Conservation (phyloP, 2,797 vertebrate genomes). For the Craterocephalus amniculus region DNA sequence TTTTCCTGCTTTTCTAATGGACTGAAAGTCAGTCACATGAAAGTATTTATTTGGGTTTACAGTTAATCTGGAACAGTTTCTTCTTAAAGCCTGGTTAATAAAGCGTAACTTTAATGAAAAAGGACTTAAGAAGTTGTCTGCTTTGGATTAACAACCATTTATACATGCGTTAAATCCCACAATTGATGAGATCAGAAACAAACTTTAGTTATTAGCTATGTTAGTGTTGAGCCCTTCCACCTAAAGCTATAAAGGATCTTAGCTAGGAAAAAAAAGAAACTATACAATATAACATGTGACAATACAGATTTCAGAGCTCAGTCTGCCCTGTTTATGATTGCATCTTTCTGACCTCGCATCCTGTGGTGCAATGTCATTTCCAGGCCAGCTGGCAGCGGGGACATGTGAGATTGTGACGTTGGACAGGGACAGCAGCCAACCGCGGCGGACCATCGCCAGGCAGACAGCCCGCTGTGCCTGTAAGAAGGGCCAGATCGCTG, state of each 20-base stretch:
- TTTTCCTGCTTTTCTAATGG: background rate
- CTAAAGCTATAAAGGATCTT: too few relatives aligned
- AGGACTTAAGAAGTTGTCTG: too few relatives aligned
- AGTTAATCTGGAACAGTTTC: too few relatives aligned
- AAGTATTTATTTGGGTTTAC: too few relatives aligned
- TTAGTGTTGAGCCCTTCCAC: too few relatives aligned
- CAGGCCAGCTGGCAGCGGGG: constrained; percentile 98
- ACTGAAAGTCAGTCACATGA: background rate
- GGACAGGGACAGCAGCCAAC: constrained; percentile 99
- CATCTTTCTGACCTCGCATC: constrained; percentile 69
- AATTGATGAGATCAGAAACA: too few relatives aligned
- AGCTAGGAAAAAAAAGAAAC: background rate
- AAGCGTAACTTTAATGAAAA: too few relatives aligned
- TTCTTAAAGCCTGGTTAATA: too few relatives aligned
- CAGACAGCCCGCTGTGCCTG: constrained; percentile 98
- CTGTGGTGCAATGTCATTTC: constrained; percentile 73
- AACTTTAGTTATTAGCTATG: too few relatives aligned
- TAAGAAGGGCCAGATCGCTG: constrained; percentile 98
- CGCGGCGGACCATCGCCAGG: constrained; percentile 96
- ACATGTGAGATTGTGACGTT: constrained; percentile 98
- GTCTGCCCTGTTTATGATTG: constrained; percentile 64
- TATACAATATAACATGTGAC: constrained; percentile 9
- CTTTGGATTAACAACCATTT: too few relatives aligned
- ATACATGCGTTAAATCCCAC: too few relatives aligned
- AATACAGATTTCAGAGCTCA: constrained; percentile 30